These are phyloP conservation scores for Trissolcus japonicus DNA, from an alignment of 2,888 invertebrate species.

Conservation along the genomic window DNA sequence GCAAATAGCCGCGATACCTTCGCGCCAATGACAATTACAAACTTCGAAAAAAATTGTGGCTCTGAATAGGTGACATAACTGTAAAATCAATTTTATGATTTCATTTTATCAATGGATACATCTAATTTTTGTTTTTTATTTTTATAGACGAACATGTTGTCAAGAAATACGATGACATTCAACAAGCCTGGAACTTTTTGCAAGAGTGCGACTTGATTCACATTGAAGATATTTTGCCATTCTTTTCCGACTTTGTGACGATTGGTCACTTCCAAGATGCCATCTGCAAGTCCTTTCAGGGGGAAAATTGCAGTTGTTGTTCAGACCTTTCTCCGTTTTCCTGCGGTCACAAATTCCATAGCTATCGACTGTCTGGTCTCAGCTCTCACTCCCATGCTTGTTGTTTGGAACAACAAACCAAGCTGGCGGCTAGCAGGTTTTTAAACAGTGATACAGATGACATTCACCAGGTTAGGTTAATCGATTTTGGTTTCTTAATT, in stretches of 20 bases:
- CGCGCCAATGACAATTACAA: conserved; percentile 81
- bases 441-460: too few species aligned
- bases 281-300: conserved; percentile 90
- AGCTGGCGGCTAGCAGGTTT: too few species aligned
- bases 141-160: conserved; percentile 91
- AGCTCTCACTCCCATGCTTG: conserved; percentile 84
- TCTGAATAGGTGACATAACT: conserved; percentile 95
- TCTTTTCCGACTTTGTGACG: conserved; percentile 98
- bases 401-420: conserved; percentile 80
- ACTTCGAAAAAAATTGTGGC: conserved; percentile 90
- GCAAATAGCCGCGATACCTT: conserved; percentile 86
- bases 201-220: conserved; percentile 92
- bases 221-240: conserved; percentile 97
- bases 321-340: conserved; percentile 96
- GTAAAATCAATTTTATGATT: too few species aligned
- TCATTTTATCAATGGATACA: too few species aligned
- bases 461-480: too few species aligned
- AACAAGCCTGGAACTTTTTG: conserved; percentile 92
- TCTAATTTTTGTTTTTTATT: neutral
- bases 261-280: conserved; percentile 98
- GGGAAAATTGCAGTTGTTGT: conserved; percentile 91
- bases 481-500: too few species aligned
- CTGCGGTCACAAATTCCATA: conserved; percentile 96
- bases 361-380: conserved; percentile 92
- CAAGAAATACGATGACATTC: conserved; percentile 91